Evolutionary conservation across 2,888 invertebrate species (phyloP), one percentile per base, ranked within the genome.

Genomic region (Tetanocera ferruginea): DNA sequence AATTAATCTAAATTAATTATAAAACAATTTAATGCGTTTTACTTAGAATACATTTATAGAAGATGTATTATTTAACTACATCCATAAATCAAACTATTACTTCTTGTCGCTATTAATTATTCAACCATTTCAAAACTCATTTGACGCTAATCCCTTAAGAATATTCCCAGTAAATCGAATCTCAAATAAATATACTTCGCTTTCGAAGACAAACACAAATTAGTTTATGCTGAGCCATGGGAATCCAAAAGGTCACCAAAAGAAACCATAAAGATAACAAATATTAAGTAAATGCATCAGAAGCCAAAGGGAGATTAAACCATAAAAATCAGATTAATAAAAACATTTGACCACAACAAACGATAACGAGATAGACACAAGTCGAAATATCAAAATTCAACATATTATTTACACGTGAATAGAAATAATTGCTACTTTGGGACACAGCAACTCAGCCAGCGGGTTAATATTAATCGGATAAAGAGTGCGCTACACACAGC

Each of bases 371-470:
- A n/a, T 11, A 34, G 17, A 34, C 34, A 64, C 5, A 31, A 19
- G 37, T 43, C n/a, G 23, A 67, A 66, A 43, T 67, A 43, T 67
- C 43, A 67, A 67, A 6, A 67, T 67, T 67, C 23, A 67, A 34
- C 43, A 60, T 34, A 43, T 67, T 34, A 43, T 67, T 67, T 67
- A 19, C 43, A 67, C 37, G 43, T 34, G 67, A 67, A 67, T 67
- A 67, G 67, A 37, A 67, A 67, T 37, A 43, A 67, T 67, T 34
- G 37, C 37, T 37, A 31, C 23, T 67, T 14, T 37, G 37, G 23
- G 34, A 34, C 37, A 67, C 34, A 37, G 37, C 67, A 34, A 11
- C 37, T 67, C 9, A 37, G 43, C 43, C 67, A 17, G 67, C 34
- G 70, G 17, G 14, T 52, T 51, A 23, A n/a, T 55, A 52, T n/a